phyloP scores from a whole-genome alignment of 2,113 vertebrate species.

The Typhlomys cinereus region DNA sequence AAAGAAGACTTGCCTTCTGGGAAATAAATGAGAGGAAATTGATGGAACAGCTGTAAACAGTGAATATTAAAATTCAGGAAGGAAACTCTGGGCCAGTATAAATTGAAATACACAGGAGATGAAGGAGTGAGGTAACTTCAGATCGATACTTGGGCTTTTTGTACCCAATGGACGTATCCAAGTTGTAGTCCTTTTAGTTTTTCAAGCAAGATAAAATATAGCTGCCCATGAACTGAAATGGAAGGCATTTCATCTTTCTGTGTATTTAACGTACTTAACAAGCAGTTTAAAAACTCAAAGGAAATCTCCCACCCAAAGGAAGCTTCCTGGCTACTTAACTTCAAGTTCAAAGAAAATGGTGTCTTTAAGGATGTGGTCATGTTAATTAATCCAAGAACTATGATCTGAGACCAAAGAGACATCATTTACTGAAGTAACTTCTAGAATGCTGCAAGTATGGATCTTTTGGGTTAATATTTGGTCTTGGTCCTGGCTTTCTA shows the following conservation, averaged over 20 bases:
- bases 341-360: neutral
- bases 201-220: neutral
- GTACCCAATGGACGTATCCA: conserved; percentile 9
- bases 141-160: neutral
- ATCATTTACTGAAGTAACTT: neutral
- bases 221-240: neutral
- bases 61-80: conserved; percentile 57
- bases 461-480: conserved; percentile 9
- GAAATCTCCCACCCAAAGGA: neutral
- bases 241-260: neutral
- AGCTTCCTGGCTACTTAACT: neutral
- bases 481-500: neutral
- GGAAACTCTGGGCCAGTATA: neutral
- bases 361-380: neutral
- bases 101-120: neutral
- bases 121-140: neutral
- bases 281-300: neutral
- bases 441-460: neutral
- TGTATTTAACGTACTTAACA: neutral
- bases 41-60: conserved; percentile 47
- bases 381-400: conserved; percentile 14
- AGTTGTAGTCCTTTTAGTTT: conserved; percentile 24
- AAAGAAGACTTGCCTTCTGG: conserved; percentile 52
- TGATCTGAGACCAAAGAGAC: neutral
- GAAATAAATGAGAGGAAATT: conserved; percentile 61